Base-by-base conservation (phyloP, 2,113 vertebrate species). In the Nycticebus coucang region DNA sequence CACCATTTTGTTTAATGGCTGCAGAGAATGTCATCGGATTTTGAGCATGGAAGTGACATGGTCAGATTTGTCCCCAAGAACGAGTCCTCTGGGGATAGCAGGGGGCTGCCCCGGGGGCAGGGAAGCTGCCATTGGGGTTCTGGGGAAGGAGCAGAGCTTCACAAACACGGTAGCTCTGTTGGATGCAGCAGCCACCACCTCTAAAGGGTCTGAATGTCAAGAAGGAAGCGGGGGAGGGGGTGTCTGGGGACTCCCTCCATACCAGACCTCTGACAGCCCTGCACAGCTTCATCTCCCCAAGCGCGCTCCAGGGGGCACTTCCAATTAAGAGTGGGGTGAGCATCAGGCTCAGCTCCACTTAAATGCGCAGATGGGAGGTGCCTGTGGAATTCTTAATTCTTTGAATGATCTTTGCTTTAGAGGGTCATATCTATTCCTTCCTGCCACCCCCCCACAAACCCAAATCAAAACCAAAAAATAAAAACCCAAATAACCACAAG, bases 341-440 rank as follows among this genome's bases (percentile, higher is more conserved):
- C 26, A 9, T 13, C 41, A 33, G 35, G 35, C 60, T 74, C 59
- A 50, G 80, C 26, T 69, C 81, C 30, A 1, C 24, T 8, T 69
- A 35, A 68, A 24, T 4, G 45, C n/a, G 15, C 74, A 78, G 62
- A 45, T 37, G 50, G 1, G 1, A 11, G 9, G 1, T 37, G 26
- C 60, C 93, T 75, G 19, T 12, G 22, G 80, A 77, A 72, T 77
- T 71, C 35, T n/a, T 69, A 64, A 87, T 90, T 88, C 82, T 91
- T 8, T n/a, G 60, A 57, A 60, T 69, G 66, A 60, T 55, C 91
- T 45, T 71, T n/a, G n/a, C 85, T 93, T 37, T n/a, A 24, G 24
- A 95, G 28, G n/a, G 14, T 50, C 12, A 26, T 11, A 11, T 53
- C 81, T n/a, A 7, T n/a, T 74, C 69, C 35, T 62, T 5, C 28